Evolutionary conservation across 2,888 invertebrate genomes (phyloP).

Genomic region (Taenaris catops): DNA sequence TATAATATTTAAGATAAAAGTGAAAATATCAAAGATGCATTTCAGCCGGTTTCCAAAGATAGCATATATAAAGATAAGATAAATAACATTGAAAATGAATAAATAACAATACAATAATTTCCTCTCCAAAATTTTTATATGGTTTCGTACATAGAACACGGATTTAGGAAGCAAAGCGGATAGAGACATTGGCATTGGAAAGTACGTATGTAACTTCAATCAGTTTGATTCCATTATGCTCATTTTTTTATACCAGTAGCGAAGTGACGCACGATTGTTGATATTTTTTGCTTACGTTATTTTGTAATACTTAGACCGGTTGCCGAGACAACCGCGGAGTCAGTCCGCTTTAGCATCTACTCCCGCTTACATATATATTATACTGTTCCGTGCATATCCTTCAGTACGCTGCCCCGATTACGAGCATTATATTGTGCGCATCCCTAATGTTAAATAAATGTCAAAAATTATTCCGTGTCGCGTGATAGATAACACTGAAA

Average conservation of each 20-base stretch:
- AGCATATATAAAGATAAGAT: no score
- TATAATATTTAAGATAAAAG: no score
- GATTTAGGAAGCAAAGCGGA: constrained; percentile 9
- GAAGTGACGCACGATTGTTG: constrained; percentile 44
- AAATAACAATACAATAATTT: no score
- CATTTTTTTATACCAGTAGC: constrained; percentile 18
- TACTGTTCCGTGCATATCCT: constrained; percentile 33
- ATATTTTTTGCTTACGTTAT: constrained; percentile 45
- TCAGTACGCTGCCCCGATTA: constrained; percentile 32
- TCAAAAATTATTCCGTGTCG: constrained; percentile 33
- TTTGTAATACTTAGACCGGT: constrained; percentile 35
- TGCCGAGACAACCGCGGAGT: constrained; percentile 41
- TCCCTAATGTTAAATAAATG: constrained; percentile 32
- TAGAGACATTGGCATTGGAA: constrained; percentile 18
- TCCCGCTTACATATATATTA: constrained; percentile 56
- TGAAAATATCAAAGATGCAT: no score
- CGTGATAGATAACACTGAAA: constrained; percentile 14
- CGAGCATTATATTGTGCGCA: constrained; percentile 25
- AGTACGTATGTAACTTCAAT: constrained; percentile 13
- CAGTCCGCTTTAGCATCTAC: constrained; percentile 44
- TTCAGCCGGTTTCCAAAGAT: no score
- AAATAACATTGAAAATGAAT: no score
- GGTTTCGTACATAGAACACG: no score
- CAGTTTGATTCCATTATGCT: constrained; percentile 21
- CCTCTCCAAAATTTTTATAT: no score